A percentile compares a stretch with the other conserved stretches of the same genome.
phyloP scores from a whole-genome alignment of 1,140 invertebrate genomes.

The Bilobella aurantiaca region DNA sequence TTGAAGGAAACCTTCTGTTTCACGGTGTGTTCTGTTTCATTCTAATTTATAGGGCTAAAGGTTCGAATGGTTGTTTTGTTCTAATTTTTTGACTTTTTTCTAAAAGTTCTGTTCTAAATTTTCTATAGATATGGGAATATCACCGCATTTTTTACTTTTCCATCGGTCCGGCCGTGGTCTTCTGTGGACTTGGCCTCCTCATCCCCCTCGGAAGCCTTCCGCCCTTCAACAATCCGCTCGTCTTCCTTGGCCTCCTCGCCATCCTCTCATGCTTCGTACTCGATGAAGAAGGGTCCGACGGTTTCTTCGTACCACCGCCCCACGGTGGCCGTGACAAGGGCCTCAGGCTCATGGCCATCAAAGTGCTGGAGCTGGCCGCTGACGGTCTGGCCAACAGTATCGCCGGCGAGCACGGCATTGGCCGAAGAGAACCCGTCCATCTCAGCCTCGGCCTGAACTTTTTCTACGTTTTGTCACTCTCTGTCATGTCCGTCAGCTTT shows the following conservation, averaged over 20 bases:
- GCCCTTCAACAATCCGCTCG: no score
- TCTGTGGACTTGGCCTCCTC: no score
- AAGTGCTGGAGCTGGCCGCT: neutral
- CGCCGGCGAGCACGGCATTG: neutral
- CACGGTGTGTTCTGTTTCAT: no score
- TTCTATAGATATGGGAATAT: no score
- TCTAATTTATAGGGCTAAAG: no score
- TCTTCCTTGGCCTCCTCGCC: neutral
- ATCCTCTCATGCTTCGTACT: neutral
- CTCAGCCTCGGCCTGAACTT: neutral
- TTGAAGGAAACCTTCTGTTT: no score
- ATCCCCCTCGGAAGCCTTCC: no score
- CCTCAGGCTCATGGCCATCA: neutral
- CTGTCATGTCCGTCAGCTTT: neutral
- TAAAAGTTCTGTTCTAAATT: no score
- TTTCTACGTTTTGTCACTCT: neutral
- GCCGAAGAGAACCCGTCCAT: neutral
- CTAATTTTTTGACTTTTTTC: no score
- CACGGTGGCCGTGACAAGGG: neutral
- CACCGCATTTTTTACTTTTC: no score
- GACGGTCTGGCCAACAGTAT: neutral
- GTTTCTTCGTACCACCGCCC: neutral
- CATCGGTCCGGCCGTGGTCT: no score
- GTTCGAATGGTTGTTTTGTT: no score
- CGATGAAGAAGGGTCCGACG: neutral